These are phyloP conservation scores for Vicugna pacos DNA, from an alignment of 2,113 vertebrate genomes.

Conservation along the genomic window DNA sequence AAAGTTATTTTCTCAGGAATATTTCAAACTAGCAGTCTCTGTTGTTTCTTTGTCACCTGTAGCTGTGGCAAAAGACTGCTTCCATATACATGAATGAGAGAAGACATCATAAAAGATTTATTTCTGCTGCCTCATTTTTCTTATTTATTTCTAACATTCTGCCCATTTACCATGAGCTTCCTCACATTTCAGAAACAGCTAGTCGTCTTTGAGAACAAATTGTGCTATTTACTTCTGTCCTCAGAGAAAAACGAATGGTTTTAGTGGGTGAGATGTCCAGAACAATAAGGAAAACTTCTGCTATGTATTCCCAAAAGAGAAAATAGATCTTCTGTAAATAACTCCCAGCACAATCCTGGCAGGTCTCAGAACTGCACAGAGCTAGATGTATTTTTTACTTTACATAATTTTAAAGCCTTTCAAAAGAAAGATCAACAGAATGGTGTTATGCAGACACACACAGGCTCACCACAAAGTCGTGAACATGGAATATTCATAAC, in stretches of 20 bases:
- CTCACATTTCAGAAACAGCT: constrained; percentile 83
- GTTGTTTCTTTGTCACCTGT: constrained; percentile 59
- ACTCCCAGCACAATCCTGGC: constrained; percentile 73
- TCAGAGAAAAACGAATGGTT: constrained; percentile 80
- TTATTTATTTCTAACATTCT: constrained; percentile 84
- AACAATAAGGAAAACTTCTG: constrained; percentile 77
- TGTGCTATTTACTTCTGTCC: constrained; percentile 83
- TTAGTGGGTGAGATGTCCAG: constrained; percentile 80
- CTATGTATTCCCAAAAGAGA: constrained; percentile 70
- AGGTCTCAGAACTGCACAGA: constrained; percentile 43
- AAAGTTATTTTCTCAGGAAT: constrained; percentile 69
- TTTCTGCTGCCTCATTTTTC: constrained; percentile 80
- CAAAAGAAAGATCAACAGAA: background rate
- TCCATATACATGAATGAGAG: constrained; percentile 76
- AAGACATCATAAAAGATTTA: constrained; percentile 81
- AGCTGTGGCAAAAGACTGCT: background rate
- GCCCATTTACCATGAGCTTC: constrained; percentile 82
- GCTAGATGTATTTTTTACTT: constrained; percentile 49
- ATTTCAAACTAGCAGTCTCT: constrained; percentile 62
- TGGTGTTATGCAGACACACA: background rate
- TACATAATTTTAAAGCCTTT: constrained; percentile 43
- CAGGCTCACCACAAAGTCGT: background rate
- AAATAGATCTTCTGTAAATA: constrained; percentile 82
- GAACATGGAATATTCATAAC: background rate
- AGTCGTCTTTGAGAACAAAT: constrained; percentile 80